Base-by-base conservation (phyloP, 2,797 vertebrate genomes). In the Sebastes hopkinsi region DNA sequence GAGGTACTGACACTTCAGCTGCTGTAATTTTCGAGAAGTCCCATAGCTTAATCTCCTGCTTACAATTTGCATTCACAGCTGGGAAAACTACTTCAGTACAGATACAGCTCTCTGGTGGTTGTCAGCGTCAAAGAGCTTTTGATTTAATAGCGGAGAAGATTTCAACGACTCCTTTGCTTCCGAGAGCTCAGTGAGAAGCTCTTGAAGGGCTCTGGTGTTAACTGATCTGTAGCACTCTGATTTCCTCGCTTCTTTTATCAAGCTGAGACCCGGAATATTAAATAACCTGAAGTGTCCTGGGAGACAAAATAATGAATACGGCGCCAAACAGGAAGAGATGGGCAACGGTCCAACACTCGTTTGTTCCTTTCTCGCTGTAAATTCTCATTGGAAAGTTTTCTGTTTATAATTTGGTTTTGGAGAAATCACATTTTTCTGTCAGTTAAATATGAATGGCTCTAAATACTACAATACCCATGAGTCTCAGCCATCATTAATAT, bases 101-200 rank as follows among this genome's bases (percentile, higher is more conserved):
- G 80, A 79, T 60, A 36, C 46, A 10, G 75, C 68, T 83, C 83
- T 77, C 79, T 36, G 69, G 61, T 77, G 80, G 75, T 27, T 75
- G 67, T 77, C 67, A 4, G 60, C 58, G 16, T 81, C 78, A 83
- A 72, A 88, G 75, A 73, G 71, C 84, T 82, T 85, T 85, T 88
- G 76, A 85, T 87, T 88, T 85, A 83, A 85, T 70, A 70, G 82
- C 74, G 42, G 61, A 59, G 67, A 50, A 71, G 68, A 77, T 81
- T 80, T 83, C 36, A 75, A 77, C 73, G 29, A 18, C 68, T 68
- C 23, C 71, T 83, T 71, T 72, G 50, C 76, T 69, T 83, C 79
- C 14, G 25, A 83, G 82, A 52, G 78, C 69, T 80, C 66, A 18
- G 76, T 70, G 46, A 88, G 79, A 23, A 77, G 64, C 81, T 82